Base-by-base conservation (phyloP, 2,113 vertebrate genomes). In the Gopherus flavomarginatus region DNA sequence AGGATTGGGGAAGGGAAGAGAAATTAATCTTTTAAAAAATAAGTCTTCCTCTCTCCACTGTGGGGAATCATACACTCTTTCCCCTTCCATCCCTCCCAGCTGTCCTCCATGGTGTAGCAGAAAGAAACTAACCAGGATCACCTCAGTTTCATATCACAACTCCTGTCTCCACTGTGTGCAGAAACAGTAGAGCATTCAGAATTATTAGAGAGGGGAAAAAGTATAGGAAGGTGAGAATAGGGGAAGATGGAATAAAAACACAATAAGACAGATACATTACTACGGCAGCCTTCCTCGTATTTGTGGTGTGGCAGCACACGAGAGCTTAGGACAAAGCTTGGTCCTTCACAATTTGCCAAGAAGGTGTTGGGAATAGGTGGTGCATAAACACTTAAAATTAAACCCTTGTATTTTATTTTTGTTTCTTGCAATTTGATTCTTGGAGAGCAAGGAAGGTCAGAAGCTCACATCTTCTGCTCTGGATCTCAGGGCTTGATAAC, bases 171-270 rank as follows among this genome's bases (percentile, higher is more conserved):
- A 52, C 17, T 94, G 69, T 84, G 88, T 52, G 49, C 62, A 90
- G 69, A 86, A 94, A 87, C 56, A 88, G 52, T 14, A 77, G 21
- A 52, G 42, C 87, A 26, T 83, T 92, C 82, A 93, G 90, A 92
- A 56, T 3, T 90, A 27, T 47, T 88, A 82, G 62, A 26, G 21
- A 88, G 86, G 82, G 44, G 19, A 7, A 90, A 86, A 90, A 84
- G 38, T 62, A 49, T 54, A 81, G 52, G 62, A 81, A 89, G 85
- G 11, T 50, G 86, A 90, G 72, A 5, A 8, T n/a, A 26, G 47
- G 6, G 26, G 16, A n/a, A n/a, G 31, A 38, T 22, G 81, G 69
- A 92, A 38, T 44, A 83, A 11, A 80, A 26, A 49, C 75, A 81
- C 42, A 22, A 2, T 11, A 5, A 50, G 50, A 44, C 27, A n/a